Evolutionary conservation across 2,113 vertebrate genomes (phyloP).

Genomic region (Oreochromis niloticus): DNA sequence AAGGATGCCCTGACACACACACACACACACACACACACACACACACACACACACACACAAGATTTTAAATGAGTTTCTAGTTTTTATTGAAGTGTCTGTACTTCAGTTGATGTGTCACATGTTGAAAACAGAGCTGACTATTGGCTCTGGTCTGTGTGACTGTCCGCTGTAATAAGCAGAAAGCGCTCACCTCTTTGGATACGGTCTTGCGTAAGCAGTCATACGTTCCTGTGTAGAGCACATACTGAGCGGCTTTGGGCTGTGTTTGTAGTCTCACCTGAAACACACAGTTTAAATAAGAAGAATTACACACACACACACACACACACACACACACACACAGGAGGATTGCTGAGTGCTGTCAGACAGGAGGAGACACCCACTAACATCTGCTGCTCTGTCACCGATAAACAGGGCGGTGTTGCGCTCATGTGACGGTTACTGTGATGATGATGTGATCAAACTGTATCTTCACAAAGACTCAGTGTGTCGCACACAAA

Average conservation of each 20-base stretch:
- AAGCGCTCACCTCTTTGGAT: slow-evolving; percentile 67
- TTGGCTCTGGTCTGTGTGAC: neutral
- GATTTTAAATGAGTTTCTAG: neutral
- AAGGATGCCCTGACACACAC: slow-evolving; percentile 59
- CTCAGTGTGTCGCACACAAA: neutral
- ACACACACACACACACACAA: neutral
- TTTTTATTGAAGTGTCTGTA: neutral
- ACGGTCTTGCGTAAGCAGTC: slow-evolving; percentile 74
- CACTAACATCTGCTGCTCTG: neutral
- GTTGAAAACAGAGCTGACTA: neutral
- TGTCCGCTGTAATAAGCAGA: neutral
- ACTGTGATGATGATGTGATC: neutral
- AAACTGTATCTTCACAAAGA: neutral
- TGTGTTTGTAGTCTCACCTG: slow-evolving; percentile 77
- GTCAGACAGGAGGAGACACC: neutral
- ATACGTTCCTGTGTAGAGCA: slow-evolving; percentile 63
- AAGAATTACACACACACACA: neutral
- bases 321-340: neutral
- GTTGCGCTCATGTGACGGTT: neutral
- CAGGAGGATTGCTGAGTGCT: neutral
- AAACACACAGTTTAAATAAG: neutral
- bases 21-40: neutral
- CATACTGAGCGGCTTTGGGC: slow-evolving; percentile 46
- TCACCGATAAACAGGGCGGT: neutral
- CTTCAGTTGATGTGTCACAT: neutral